These are phyloP conservation scores for Spisula subtruncata DNA, from an alignment of 2,888 invertebrate genomes.

Conservation along the genomic window DNA sequence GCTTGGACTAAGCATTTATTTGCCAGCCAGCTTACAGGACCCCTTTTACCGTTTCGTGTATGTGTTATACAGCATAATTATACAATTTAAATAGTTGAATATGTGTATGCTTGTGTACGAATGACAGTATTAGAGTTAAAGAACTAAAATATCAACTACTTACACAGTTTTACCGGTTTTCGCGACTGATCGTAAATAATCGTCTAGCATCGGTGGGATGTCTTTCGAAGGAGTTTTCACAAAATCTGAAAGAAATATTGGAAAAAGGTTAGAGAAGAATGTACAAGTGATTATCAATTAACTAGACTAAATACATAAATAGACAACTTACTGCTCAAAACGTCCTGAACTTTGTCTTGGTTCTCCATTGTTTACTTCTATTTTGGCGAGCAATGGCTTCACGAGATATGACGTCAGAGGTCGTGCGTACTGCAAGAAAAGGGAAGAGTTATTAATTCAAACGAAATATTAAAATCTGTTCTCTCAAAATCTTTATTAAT, in stretches of 20 bases:
- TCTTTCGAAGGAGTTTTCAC: constrained; percentile 92
- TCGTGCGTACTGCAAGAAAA: background rate
- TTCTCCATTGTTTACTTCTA: constrained; percentile 82
- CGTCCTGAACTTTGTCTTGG: constrained; percentile 83
- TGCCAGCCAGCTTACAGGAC: too few species aligned
- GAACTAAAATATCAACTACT: constrained; percentile 65
- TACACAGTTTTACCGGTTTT: constrained; percentile 96
- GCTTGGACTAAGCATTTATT: too few species aligned
- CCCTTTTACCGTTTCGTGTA: too few species aligned
- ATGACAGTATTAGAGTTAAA: background rate
- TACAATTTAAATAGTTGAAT: too few species aligned
- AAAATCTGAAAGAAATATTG: constrained; percentile 81
- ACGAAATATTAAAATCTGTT: too few species aligned
- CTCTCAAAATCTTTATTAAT: too few species aligned
- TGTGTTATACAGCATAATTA: too few species aligned
- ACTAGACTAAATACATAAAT: background rate
- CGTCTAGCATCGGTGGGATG: constrained; percentile 95
- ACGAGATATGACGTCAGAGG: constrained; percentile 62
- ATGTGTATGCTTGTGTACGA: too few species aligned
- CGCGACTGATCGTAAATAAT: constrained; percentile 96
- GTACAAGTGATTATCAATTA: background rate
- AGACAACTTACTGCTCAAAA: constrained; percentile 79
- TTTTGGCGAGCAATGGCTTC: constrained; percentile 47
- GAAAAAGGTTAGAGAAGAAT: constrained; percentile 20
- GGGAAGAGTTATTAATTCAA: background rate